Percentiles rank a stretch among this genome's conserved stretches.
Evolutionary conservation across 2,888 invertebrate species (phyloP).

Genomic region (Pachydiplax longipennis): DNA sequence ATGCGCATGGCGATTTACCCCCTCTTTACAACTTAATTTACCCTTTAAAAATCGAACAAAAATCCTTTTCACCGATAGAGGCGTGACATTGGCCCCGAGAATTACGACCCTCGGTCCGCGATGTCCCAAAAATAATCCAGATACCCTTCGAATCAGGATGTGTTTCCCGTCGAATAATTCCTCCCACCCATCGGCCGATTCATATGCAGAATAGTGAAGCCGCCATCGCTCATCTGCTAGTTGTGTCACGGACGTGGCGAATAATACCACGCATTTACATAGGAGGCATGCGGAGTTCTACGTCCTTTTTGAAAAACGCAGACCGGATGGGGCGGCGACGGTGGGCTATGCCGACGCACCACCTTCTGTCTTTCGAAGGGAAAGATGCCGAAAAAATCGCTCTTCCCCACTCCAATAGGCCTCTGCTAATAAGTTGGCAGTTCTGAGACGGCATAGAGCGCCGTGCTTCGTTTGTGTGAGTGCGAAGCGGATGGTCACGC

Average conservation of each 20-base stretch:
- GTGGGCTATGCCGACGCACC: neutral
- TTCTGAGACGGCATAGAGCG: neutral
- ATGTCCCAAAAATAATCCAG: no score
- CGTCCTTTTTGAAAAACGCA: neutral
- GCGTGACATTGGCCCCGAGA: no score
- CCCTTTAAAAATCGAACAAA: neutral
- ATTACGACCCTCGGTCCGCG: no score
- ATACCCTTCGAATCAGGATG: neutral
- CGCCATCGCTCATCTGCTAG: neutral
- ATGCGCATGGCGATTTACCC: neutral
- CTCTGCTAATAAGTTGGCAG: neutral
- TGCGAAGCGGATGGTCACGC: neutral
- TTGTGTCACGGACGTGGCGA: neutral
- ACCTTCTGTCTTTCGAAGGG: neutral
- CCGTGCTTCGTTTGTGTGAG: neutral
- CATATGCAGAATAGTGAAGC: neutral
- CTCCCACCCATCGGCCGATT: neutral
- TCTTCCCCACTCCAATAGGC: neutral
- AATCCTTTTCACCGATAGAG: neutral
- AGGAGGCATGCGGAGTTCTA: neutral
- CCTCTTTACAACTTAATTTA: neutral
- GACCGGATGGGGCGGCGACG: neutral
- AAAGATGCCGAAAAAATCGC: neutral
- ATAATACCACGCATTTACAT: neutral
- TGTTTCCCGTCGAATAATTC: neutral